phyloP scores from a whole-genome alignment of 2,797 vertebrate genomes.

The Hoplostethus mediterraneus region DNA sequence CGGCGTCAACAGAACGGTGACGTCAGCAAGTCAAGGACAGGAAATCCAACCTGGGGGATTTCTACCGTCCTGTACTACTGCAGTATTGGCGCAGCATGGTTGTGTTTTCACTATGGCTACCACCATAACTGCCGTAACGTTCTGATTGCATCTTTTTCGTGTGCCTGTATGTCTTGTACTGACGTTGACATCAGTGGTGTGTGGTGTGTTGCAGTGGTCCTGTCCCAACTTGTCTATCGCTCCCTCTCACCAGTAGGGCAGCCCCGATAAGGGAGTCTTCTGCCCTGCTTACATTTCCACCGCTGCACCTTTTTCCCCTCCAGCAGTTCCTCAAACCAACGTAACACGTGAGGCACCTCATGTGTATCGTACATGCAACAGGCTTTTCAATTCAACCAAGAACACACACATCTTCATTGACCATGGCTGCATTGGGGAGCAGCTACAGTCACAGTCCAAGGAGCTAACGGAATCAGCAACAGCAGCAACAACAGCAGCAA shows the following conservation, averaged over 20 bases:
- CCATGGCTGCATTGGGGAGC: too few relatives aligned
- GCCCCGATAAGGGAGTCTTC: constrained; percentile 8
- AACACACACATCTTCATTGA: too few relatives aligned
- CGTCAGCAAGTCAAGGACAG: too few relatives aligned
- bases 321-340: constrained; percentile 5
- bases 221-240: constrained; percentile 33
- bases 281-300: not conserved
- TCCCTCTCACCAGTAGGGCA: not conserved
- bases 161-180: constrained; percentile 7
- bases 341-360: not conserved
- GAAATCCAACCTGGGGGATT: too few relatives aligned
- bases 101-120: constrained; percentile 5
- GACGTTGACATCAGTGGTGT: constrained; percentile 1
- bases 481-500: too few relatives aligned
- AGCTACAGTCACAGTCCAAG: too few relatives aligned
- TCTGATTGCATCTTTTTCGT: constrained; percentile 6
- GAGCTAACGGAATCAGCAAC: too few relatives aligned
- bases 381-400: too few relatives aligned
- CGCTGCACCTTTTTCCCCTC: constrained; percentile 7
- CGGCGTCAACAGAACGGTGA: too few relatives aligned
- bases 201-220: constrained; percentile 12
- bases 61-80: too few relatives aligned
- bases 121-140: constrained; percentile 50
- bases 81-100: not conserved
- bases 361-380: not conserved